These are phyloP conservation scores for Cryptus viduatorius DNA, from an alignment of 2,888 invertebrate genomes.

Conservation along the genomic window DNA sequence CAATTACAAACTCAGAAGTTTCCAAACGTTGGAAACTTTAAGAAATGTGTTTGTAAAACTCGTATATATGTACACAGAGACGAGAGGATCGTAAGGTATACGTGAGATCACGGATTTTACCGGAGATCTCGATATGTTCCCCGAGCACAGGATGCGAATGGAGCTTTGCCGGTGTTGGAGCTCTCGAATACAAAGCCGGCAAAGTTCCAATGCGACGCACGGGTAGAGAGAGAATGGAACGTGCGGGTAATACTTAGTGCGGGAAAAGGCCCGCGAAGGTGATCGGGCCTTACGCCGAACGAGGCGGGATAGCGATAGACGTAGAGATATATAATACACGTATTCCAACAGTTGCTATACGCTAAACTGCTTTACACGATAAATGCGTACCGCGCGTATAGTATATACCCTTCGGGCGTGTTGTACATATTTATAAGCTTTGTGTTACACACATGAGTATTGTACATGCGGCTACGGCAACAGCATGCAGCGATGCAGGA, in stretches of 20 bases:
- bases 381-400: constrained; percentile 39
- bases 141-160: constrained; percentile 19
- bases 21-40: constrained; percentile 26
- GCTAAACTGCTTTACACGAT: constrained; percentile 65
- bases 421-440: constrained; percentile 67
- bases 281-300: constrained; percentile 60
- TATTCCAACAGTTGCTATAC: constrained; percentile 34
- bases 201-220: not conserved
- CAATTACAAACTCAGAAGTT: constrained; percentile 38
- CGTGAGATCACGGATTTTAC: constrained; percentile 46
- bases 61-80: constrained; percentile 30
- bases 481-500: constrained; percentile 14
- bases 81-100: constrained; percentile 12
- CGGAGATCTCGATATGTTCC: not conserved
- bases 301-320: constrained; percentile 38
- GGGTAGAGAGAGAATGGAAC: constrained; percentile 40
- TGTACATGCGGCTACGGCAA: constrained; percentile 44
- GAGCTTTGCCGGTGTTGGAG: not conserved
- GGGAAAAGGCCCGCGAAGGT: constrained; percentile 71
- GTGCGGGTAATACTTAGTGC: constrained; percentile 69
- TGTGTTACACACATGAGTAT: constrained; percentile 50
- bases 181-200: constrained; percentile 12
- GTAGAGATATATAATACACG: constrained; percentile 27
- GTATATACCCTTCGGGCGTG: constrained; percentile 46
- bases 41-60: constrained; percentile 36